Percentiles rank a stretch among this genome's conserved stretches.
Evolutionary conservation across 2,888 invertebrate species (phyloP).

Genomic region (Halictus quadricinctus): DNA sequence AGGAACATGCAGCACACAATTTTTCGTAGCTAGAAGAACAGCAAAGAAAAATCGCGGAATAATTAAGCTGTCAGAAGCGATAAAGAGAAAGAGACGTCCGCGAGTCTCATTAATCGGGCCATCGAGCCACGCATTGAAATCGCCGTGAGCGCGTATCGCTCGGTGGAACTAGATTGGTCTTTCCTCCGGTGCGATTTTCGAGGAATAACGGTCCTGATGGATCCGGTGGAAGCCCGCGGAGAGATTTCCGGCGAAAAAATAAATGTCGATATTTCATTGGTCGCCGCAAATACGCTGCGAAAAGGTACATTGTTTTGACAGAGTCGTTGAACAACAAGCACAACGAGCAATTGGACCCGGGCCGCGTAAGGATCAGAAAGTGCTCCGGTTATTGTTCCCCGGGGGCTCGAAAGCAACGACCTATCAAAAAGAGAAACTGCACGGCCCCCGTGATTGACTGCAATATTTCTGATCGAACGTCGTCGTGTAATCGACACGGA

Average conservation of each 20-base stretch:
- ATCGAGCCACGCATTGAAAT: not conserved
- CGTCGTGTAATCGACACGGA: conserved; percentile 42
- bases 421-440: conserved; percentile 32
- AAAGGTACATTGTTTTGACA: conserved; percentile 42
- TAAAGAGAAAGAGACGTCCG: not conserved
- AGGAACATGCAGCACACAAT: not conserved
- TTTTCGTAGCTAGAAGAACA: not conserved
- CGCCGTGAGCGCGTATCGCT: not conserved
- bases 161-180: not conserved
- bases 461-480: conserved; percentile 58
- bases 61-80: not conserved
- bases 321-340: conserved; percentile 42
- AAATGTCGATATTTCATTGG: conserved; percentile 14
- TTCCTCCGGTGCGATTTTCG: not conserved
- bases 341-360: conserved; percentile 42
- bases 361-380: conserved; percentile 47
- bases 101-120: not conserved
- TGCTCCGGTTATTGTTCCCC: conserved; percentile 49
- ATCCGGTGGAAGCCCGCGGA: not conserved
- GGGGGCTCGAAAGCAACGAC: conserved; percentile 23
- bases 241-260: not conserved
- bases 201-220: not conserved
- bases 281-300: conserved; percentile 12
- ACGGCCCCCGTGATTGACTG: conserved; percentile 34
- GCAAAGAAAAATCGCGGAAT: not conserved